Conservation (phyloP, 2,888 invertebrate genomes). For the Lamellibrachia columna region DNA sequence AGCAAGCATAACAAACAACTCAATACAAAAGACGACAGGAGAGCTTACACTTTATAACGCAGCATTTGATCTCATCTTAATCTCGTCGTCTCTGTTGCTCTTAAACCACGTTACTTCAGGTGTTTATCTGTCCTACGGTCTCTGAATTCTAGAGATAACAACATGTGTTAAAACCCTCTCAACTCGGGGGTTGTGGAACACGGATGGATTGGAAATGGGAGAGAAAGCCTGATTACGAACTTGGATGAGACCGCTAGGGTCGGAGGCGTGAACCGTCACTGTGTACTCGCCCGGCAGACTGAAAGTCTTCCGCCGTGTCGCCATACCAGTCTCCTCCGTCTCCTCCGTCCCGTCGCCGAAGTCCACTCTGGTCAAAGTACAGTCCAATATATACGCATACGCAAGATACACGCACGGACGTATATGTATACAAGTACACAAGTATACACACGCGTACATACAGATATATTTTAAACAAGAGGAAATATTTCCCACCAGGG, state of each 20-base stretch:
- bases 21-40: background rate
- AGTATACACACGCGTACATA: too few relatives aligned
- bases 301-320: conserved; percentile 46
- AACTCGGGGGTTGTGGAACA: background rate
- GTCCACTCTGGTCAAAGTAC: conserved; percentile 45
- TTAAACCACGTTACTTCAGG: too few relatives aligned
- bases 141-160: background rate
- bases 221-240: background rate
- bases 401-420: too few relatives aligned
- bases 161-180: background rate
- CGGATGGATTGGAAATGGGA: background rate
- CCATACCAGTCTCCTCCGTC: conserved; percentile 46
- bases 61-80: background rate
- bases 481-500: too few relatives aligned
- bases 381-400: background rate
- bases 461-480: too few relatives aligned
- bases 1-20: background rate
- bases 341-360: conserved; percentile 55
- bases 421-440: too few relatives aligned
- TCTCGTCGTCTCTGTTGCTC: too few relatives aligned
- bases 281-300: conserved; percentile 53
- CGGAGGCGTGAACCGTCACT: conserved; percentile 51
- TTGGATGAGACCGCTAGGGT: conserved; percentile 40
- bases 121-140: too few relatives aligned
- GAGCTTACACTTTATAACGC: background rate